Base-by-base conservation (phyloP, 2,113 vertebrate genomes). In the Melanotaenia duboulayi region DNA sequence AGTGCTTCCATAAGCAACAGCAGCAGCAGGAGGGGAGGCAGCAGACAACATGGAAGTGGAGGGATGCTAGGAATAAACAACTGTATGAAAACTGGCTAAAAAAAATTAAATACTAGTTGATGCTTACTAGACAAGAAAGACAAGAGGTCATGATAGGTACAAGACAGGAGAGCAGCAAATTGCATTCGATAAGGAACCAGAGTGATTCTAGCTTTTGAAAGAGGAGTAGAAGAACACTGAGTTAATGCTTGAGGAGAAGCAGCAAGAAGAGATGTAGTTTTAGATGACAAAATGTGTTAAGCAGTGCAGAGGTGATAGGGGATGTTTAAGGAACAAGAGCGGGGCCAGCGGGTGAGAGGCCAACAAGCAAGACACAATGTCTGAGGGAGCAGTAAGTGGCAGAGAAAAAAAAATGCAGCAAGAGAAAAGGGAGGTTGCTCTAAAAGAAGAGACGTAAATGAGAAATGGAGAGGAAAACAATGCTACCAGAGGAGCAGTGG, bases 1-100 rank as follows among this genome's bases (percentile, higher is more conserved):
- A 49, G 73, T 37, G 35, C 71, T 69, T 84, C 81, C 78, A 76
- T 63, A 63, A 82, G 75, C 71, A 68, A 24, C 46, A 60, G 37
- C 46, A 65, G 74, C 67, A 72, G 62, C 32, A 57, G 25, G 42
- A 66, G 39, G 55, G 59, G 61, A 59, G 20, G 40, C 16, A 42
- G 59, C 25, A 69, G 73, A 84, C 59, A 66, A 81, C 37, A 35
- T 17, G 57, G 73, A 39, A 52, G 60, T 19, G 51, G 55, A 70
- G 51, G 71, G 44, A 64, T 42, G 44, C 48, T 35, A n/a, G 57
- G 25, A 12, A 40, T 42, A 16, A 14, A 23, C 57, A 50, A 28
- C 44, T 20, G 42, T 57, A 19, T 32, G 12, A 58, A 56, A 11
- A 39, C 12, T 39, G 25, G 19, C 4, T 56, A 56, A 48, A 32